Evolutionary conservation across 2,888 invertebrate genomes (phyloP), one percentile per base, ranked within the genome.

Genomic region (Drosophila buzzatii): DNA sequence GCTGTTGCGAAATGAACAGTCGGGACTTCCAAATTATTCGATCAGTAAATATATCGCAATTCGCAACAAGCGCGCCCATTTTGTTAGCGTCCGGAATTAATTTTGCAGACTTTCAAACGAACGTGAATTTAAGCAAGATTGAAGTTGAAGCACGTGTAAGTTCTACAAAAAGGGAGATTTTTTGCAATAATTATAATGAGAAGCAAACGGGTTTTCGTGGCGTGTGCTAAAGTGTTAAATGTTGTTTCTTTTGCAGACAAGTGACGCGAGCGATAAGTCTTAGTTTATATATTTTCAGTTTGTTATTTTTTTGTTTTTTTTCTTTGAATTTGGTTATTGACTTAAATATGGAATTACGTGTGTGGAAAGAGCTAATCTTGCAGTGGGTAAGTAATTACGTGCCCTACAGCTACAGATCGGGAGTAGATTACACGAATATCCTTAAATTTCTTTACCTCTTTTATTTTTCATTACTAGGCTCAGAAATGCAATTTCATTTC

Each of bases 341-440:
- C 3, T 45, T 44, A 10, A 45, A 37, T 42, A 89, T 91, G 90
- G 89, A 90, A 53, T 64, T 90, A 39, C 79, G 73, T 56, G 67
- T 59, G 45, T 91, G 91, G 91, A 90, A 91, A 57, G 70, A 71
- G 27, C 68, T 90, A 14, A 65, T 92, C 5, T 37, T 91, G 51
- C 79, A 91, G 60, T 92, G 92, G 92, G 91, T 91, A 80, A 76
- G 79, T 71, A 3, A 45, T 18, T 9, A 10, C 9, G 3, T 4
- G 3, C 4, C 14, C 8, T 18, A 14, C 37, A 16, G 16, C 6
- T n/a, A n/a, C n/a, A n/a, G 2, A 39, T 14, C 16, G 7, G 37
- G 2, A 16, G 16, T 7, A 14, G 6, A 16, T 39, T 16, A 7
- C 37, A 6, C 37, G 8, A n/a, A n/a, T n/a, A 41, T 3, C 41